These are phyloP conservation scores for Syrphus vitripennis DNA, from an alignment of 2,888 invertebrate species.

Conservation along the genomic window DNA sequence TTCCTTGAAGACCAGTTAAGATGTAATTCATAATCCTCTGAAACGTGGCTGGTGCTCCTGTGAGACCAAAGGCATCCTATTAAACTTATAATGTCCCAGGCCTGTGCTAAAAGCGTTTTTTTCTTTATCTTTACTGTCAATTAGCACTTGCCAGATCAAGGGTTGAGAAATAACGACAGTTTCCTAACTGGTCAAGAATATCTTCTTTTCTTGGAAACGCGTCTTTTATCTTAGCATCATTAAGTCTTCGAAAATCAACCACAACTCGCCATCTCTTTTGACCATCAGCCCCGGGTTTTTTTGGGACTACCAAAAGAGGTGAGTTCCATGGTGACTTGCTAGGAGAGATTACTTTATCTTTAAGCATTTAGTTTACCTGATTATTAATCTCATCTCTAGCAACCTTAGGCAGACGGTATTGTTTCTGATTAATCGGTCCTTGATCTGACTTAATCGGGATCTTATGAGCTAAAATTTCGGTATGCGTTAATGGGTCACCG, in stretches of 20 bases:
- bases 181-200: not conserved
- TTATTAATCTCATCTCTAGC: too few species aligned
- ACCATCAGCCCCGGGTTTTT: not conserved
- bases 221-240: too few species aligned
- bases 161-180: not conserved
- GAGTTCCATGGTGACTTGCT: not conserved
- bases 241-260: not conserved
- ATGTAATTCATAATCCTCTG: too few species aligned
- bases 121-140: not conserved
- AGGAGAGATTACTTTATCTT: not conserved
- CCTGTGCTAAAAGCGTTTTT: not conserved
- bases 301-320: slow-evolving; percentile 5
- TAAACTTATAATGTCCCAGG: not conserved
- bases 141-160: not conserved
- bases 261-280: slow-evolving; percentile 18
- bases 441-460: too few species aligned
- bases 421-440: too few species aligned
- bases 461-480: too few species aligned
- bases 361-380: not conserved
- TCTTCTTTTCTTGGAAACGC: too few species aligned
- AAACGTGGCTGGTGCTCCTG: slow-evolving; percentile 4
- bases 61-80: not conserved
- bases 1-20: too few species aligned
- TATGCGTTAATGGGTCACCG: too few species aligned
- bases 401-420: too few species aligned